Evolutionary conservation across 2,113 vertebrate genomes (phyloP), one percentile per base, ranked within the genome.

Genomic region (Taurulus bubalis): DNA sequence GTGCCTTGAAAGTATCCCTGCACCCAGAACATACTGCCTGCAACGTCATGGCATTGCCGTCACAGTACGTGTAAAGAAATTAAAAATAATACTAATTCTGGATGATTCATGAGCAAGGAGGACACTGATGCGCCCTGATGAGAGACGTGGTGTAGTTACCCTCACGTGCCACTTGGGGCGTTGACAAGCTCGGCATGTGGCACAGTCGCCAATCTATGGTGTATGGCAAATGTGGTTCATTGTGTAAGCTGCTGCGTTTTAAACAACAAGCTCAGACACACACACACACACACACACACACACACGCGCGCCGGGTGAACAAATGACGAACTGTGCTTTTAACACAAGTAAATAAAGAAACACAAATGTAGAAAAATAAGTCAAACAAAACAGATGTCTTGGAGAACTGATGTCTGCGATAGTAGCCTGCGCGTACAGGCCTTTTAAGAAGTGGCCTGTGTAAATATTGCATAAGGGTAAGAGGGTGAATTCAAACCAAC

Each of bases 181-280:
- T 1, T 79, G 87, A 86, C 80, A 85, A 68, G 79, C 85, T 65
- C 82, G 14, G 79, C 86, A 75, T 91, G 89, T 86, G 87, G 89
- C 85, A 81, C 80, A 86, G 75, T 65, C 55, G n/a, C 80, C 83
- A 34, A 47, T 82, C 77, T 85, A n/a, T 49, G 74, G 70, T 84
- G 83, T 86, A 20, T 53, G 82, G 79, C 55, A 87, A 84, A 79
- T 85, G 65, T 66, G 75, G 58, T 56, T 85, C 71, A 84, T 85
- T 88, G 86, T 90, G 71, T 51, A 20, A 58, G 45, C 18, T 32
- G 12, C 1, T 30, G 26, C 30, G 71, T 15, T 51, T 72, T 32
- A 80, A 84, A 78, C n/a, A 78, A 69, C 16, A 20, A 16, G 24
- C 70, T 53, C 24, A 49, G 28, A 30, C 64, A 16, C 20, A 34